Base-by-base conservation (phyloP, 2,113 vertebrate species). In the Periophthalmus modestus region DNA sequence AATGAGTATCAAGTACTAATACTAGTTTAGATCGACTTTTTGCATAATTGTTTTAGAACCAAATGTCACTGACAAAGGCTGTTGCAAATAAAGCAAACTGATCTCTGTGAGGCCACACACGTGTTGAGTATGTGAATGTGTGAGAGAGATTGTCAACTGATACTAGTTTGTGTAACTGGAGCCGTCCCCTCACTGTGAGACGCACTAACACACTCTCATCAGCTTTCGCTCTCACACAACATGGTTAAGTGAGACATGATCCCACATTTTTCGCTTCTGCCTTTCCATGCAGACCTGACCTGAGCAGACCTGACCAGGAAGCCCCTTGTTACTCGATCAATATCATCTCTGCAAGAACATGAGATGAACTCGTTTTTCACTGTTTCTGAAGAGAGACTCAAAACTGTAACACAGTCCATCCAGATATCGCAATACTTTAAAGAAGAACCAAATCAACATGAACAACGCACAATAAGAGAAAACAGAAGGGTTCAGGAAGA, bases 171-270 rank as follows among this genome's bases (percentile, higher is more conserved):
- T 81, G 90, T 80, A 91, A 92, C 84, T 75, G 58, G 76, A 85
- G 74, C 87, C 91, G 73, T 66, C 57, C n/a, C 47, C 69, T 24
- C 19, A 11, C 59, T 69, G 66, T 68, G 67, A 75, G 78, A 85
- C 76, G 61, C 47, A 85, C 61, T 16, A 73, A 72, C 63, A 73
- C 72, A 59, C 71, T 71, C 47, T 80, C 69, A 66, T 68, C 68
- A 62, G 54, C 66, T 63, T 59, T 78, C 82, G 67, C 74, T 54
- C 65, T 73, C 76, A 79, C 57, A 77, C 73, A 74, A 79, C 80
- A 76, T 36, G 72, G 74, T 68, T 79, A 80, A 84, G 80, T 78
- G 79, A 73, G 73, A 87, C 85, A 89, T 83, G 88, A 86, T 81
- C 83, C 69, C 9, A 19, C 55, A 5, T 63, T 73, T 74, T 81